Conservation (phyloP, 53 echinoderm and acorn worm species). For the Luidia sarsii region DNA sequence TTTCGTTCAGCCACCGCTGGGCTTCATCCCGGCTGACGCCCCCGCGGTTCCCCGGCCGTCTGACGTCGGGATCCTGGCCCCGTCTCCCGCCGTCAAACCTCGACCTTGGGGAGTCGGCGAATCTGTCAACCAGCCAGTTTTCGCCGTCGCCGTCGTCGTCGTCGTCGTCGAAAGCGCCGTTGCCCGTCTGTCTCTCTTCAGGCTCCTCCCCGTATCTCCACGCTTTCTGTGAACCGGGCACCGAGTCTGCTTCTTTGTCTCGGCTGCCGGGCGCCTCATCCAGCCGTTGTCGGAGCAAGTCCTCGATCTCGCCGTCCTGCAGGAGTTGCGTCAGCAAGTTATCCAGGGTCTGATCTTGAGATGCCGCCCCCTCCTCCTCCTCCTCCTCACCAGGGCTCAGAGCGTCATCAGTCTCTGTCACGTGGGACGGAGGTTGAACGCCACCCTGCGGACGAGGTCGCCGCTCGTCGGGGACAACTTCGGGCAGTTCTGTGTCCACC, state of each 20-base stretch:
- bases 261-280: neutral
- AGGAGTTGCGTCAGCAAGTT: constrained; percentile 9
- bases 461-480: neutral
- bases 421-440: neutral
- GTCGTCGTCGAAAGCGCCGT: neutral
- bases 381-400: neutral
- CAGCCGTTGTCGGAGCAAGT: neutral
- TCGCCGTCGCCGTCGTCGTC: too few species aligned
- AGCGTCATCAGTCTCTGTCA: neutral
- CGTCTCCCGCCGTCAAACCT: too few species aligned
- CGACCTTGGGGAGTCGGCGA: too few species aligned
- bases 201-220: too few species aligned
- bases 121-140: too few species aligned
- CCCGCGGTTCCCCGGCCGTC: too few species aligned
- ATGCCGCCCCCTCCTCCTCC: neutral
- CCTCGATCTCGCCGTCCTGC: neutral
- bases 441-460: too few species aligned
- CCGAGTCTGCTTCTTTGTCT: neutral
- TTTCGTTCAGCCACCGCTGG: neutral
- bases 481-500: neutral
- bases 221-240: neutral
- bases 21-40: neutral
- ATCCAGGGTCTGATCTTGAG: neutral
- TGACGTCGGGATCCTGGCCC: too few species aligned
- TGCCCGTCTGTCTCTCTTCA: neutral